phyloP scores from a whole-genome alignment of 2,113 vertebrate genomes.

The Gobiocypris rarus region DNA sequence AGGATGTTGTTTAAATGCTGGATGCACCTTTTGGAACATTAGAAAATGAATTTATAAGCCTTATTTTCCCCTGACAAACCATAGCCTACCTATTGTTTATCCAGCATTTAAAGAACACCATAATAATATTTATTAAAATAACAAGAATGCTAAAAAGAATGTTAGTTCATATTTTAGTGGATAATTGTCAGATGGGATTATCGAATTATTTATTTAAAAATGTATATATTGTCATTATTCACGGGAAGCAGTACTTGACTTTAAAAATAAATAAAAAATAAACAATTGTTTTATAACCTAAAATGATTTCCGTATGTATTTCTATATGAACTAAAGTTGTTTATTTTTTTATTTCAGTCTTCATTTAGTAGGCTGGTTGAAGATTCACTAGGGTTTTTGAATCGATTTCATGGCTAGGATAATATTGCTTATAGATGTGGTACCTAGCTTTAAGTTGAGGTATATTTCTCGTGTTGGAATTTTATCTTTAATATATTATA shows the following conservation, averaged over 20 bases:
- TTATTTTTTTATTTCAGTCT: background rate
- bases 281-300: too few relatives aligned
- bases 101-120: background rate
- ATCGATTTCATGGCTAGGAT: too few relatives aligned
- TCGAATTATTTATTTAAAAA: background rate
- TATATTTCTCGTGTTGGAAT: background rate
- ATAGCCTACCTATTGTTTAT: background rate
- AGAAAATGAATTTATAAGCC: background rate
- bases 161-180: background rate
- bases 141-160: too few relatives aligned
- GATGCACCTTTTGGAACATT: background rate
- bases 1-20: background rate
- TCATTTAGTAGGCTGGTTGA: background rate
- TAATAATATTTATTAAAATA: too few relatives aligned
- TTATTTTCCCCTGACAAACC: background rate
- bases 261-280: too few relatives aligned
- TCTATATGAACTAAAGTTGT: background rate
- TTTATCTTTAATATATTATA: too few relatives aligned
- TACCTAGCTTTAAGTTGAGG: background rate
- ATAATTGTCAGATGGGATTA: background rate
- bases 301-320: too few relatives aligned
- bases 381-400: background rate
- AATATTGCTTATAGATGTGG: too few relatives aligned
- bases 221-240: background rate
- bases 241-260: background rate